phyloP scores from a whole-genome alignment of 2,888 invertebrate species.

The Apotomis turbidana region DNA sequence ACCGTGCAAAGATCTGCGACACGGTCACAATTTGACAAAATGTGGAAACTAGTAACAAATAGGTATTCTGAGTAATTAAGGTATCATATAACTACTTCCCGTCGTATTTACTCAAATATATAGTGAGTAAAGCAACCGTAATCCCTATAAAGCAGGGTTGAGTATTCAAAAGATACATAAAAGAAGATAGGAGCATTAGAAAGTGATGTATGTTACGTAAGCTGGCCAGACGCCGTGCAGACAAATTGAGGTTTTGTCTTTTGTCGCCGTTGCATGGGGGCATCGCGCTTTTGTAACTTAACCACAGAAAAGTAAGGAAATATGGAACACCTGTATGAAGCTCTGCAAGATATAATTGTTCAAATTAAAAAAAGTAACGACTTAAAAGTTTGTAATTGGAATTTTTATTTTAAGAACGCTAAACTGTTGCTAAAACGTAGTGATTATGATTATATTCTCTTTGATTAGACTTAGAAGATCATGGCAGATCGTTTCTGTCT shows the following conservation, averaged over 20 bases:
- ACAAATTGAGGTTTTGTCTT: conserved; percentile 16
- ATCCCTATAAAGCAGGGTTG: not conserved
- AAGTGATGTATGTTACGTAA: conserved; percentile 21
- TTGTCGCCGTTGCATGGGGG: conserved; percentile 12
- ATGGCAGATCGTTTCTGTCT: too few relatives aligned
- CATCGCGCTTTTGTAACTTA: conserved; percentile 12
- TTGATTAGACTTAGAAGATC: too few relatives aligned
- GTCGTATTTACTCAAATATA: not conserved
- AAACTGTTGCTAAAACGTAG: too few relatives aligned
- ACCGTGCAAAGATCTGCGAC: conserved; percentile 2
- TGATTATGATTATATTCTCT: too few relatives aligned
- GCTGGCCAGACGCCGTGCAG: conserved; percentile 6
- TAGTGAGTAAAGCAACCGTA: not conserved
- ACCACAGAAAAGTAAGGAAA: not conserved
- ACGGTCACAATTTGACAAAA: conserved; percentile 13
- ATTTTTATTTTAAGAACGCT: too few relatives aligned
- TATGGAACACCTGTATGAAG: not conserved
- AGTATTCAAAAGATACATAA: not conserved
- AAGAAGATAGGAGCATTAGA: not conserved
- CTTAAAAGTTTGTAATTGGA: too few relatives aligned
- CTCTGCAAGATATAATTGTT: not conserved
- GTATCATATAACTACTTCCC: not conserved
- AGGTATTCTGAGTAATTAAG: conserved; percentile 8
- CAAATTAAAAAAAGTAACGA: not conserved
- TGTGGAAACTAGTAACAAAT: conserved; percentile 23